Conservation (phyloP, 1,140 invertebrate species). For the Leptonema lineaticorne region DNA sequence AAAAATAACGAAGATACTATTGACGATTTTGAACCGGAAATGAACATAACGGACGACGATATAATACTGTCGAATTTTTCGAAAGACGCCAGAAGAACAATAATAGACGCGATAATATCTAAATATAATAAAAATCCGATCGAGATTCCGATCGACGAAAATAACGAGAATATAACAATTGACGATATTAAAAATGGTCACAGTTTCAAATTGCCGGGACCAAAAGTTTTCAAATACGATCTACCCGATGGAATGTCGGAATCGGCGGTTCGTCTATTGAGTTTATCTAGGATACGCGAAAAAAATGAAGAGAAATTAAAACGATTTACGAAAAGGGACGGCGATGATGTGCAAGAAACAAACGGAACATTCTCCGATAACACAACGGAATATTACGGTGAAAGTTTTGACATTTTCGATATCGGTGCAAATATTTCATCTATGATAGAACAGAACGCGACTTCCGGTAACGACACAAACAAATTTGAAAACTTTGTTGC, state of each 20-base stretch:
- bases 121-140: slow-evolving; percentile 9
- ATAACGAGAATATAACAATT: slow-evolving; percentile 26
- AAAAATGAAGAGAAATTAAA: background rate
- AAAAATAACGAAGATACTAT: too few species aligned
- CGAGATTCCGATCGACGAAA: background rate
- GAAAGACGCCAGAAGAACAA: background rate
- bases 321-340: background rate
- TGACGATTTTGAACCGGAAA: background rate
- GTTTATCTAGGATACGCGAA: background rate
- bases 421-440: background rate
- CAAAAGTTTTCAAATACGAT: slow-evolving; percentile 4
- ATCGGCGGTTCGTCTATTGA: slow-evolving; percentile 15
- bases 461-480: background rate
- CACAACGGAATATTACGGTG: background rate
- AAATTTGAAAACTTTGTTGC: slow-evolving; percentile 18
- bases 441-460: background rate
- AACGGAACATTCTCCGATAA: slow-evolving; percentile 1
- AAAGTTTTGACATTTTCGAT: slow-evolving; percentile 9
- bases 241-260: slow-evolving; percentile 21
- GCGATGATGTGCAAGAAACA: background rate
- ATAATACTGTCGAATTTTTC: background rate
- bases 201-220: slow-evolving; percentile 32
- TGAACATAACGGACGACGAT: background rate
- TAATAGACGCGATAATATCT: background rate
- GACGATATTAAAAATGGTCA: slow-evolving; percentile 33